Evolutionary conservation across 2,797 vertebrate genomes (phyloP), one percentile per base, ranked within the genome.

Genomic region (Sebastes trivittatus): DNA sequence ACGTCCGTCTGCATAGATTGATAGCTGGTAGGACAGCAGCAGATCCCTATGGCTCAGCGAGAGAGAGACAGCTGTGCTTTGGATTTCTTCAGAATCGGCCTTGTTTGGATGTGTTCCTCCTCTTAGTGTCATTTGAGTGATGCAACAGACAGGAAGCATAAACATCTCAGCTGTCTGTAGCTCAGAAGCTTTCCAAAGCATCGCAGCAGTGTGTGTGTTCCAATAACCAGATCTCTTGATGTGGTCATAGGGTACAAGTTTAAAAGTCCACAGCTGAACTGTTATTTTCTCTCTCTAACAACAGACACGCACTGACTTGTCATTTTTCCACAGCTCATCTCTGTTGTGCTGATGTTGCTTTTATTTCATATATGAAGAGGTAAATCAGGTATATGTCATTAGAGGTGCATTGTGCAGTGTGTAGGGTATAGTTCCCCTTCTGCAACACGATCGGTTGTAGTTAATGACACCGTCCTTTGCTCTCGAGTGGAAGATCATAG

Each of bases 81-180:
- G 67, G 27, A 85, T 84, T 84, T 80, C 65, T 77, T 78, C 59
- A 71, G 38, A 62, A 59, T 42, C 65, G 58, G 58, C 81, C 59
- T 63, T 62, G 61, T 87, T 81, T 78, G 56, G 32, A 32, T 84
- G 62, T 38, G 73, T 71, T 76, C 25, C 42, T 74, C 52, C 14
- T 42, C 7, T 60, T 55, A 10, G 69, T 81, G 63, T 68, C 13
- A 25, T 81, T 55, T 65, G 56, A 88, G 56, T 80, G 55, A 84
- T 72, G 56, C 70, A 81, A 73, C 42, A 87, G 63, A 82, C 80
- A 82, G 75, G 72, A 85, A 61, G 63, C 67, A 78, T 71, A 83
- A 82, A 87, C 81, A 85, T 91, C 58, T 82, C 83, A 76, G 75
- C 83, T 85, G 64, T 71, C 76, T 66, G 54, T 29, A 80, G 42